Percentiles rank a stretch among this genome's conserved stretches.
These are phyloP conservation scores for Drosophila nikananu DNA, from an alignment of 1,140 invertebrate species.

Conservation along the genomic window DNA sequence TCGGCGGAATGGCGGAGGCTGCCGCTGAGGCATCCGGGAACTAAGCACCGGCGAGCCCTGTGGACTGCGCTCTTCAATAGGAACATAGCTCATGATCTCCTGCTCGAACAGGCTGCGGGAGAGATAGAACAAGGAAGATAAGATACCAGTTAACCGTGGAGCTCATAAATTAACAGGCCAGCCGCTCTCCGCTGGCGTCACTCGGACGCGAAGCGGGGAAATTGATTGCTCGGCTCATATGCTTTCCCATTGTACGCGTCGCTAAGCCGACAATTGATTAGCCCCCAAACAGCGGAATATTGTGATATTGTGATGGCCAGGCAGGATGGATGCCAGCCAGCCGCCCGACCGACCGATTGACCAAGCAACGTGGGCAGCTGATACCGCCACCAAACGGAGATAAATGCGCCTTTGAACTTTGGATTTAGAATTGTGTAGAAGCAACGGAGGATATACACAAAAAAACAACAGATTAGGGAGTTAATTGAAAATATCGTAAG, in stretches of 20 bases:
- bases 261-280: conserved; percentile 65
- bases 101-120: conserved; percentile 96
- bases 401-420: conserved; percentile 23
- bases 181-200: conserved; percentile 22
- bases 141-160: conserved; percentile 17
- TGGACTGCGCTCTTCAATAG: conserved; percentile 88
- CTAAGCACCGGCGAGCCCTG: conserved; percentile 85
- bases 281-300: conserved; percentile 14
- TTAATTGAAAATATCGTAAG: background rate
- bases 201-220: conserved; percentile 1
- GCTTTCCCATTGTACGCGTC: background rate
- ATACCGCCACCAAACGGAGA: conserved; percentile 6
- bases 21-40: conserved; percentile 91
- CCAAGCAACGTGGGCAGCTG: background rate
- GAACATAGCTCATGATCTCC: conserved; percentile 99
- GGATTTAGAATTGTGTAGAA: background rate
- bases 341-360: too few species aligned
- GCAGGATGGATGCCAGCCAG: conserved; percentile 23
- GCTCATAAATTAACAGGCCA: conserved; percentile 32
- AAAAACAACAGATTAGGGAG: background rate
- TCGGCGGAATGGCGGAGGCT: conserved; percentile 94
- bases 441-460: background rate
- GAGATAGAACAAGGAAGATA: background rate
- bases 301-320: background rate
- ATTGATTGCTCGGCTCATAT: conserved; percentile 41